These are phyloP conservation scores for Scartelaos histophorus DNA, from an alignment of 2,113 vertebrate genomes.

Conservation along the genomic window DNA sequence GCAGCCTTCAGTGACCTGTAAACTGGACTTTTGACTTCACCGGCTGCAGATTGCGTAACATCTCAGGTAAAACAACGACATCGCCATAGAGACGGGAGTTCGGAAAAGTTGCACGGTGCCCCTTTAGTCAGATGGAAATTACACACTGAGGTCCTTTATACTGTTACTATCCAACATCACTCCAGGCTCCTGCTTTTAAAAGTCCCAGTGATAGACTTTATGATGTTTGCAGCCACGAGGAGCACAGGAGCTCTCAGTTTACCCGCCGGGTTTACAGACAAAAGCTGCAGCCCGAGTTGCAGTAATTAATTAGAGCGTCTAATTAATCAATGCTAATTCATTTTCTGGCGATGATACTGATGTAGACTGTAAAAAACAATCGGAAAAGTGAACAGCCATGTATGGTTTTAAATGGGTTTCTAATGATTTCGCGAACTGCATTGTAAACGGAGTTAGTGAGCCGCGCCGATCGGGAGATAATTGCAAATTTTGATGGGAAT, in stretches of 20 bases:
- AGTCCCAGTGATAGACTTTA: conserved; percentile 25
- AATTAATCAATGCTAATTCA: conserved; percentile 12
- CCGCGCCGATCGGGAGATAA: no score
- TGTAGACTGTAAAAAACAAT: not conserved
- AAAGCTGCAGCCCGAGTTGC: not conserved
- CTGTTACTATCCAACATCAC: conserved; percentile 23
- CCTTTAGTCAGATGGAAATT: not conserved
- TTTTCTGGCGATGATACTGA: not conserved
- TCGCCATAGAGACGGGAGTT: no score
- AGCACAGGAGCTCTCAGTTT: not conserved
- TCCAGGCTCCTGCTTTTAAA: conserved; percentile 19
- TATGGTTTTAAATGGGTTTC: not conserved
- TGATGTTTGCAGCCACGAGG: not conserved
- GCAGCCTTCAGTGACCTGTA: no score
- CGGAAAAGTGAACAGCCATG: not conserved
- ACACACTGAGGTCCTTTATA: conserved; percentile 9
- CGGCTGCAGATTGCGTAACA: no score
- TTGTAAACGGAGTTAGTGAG: not conserved
- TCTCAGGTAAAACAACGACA: no score
- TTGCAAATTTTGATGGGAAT: no score
- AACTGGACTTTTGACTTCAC: no score
- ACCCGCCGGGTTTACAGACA: not conserved
- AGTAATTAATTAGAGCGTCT: conserved; percentile 1
- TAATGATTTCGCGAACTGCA: not conserved
- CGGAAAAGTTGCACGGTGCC: no score